Evolutionary conservation across 1,140 invertebrate genomes (phyloP), one percentile per base, ranked within the genome.

Genomic region (Fopius arisanus): DNA sequence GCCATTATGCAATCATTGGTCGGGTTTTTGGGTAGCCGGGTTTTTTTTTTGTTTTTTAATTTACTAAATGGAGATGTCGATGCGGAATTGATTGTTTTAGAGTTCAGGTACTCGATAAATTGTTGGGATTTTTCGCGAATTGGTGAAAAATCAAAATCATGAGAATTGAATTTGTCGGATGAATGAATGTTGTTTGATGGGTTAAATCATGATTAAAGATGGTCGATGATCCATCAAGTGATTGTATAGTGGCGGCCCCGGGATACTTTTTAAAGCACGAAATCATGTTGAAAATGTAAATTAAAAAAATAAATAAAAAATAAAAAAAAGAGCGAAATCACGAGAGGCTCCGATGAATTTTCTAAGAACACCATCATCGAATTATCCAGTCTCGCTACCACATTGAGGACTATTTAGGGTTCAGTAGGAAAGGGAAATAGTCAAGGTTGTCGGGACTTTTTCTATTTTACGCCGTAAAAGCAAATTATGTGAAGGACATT

Each of bases 351-450:
- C 67, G 67, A 29, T 73, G 69, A 75, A 67, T 80, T 79, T 82
- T 82, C 81, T 31, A 41, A 37, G 80, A 82, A 82, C 75, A 54
- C 77, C 72, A 82, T 81, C 79, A 81, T 77, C 78, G 65, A 69
- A 79, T 82, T 82, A 82, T 80, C 71, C 77, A 76, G 79, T 82
- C 80, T 76, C 79, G 80, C 81, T 82, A 81, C 81, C 78, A 77
- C 72, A 82, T 81, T 82, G 75, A 76, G 75, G 65, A 72, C 72
- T 65, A 71, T 33, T 28, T 28, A 16, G 14, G 62, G 59, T n/a
- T n/a, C n/a, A 59, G 51, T 66, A 63, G 14, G 10, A 28, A 2
- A 6, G 1, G 9, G 23, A 7, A 7, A 19, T 59, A 26, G 54
- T 26, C 54, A 59, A 59, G 54, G 54, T 59, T 9, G 26, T 2